Evolutionary conservation across 2,797 vertebrate species (phyloP).

Genomic region (Coregonus ussuriensis): DNA sequence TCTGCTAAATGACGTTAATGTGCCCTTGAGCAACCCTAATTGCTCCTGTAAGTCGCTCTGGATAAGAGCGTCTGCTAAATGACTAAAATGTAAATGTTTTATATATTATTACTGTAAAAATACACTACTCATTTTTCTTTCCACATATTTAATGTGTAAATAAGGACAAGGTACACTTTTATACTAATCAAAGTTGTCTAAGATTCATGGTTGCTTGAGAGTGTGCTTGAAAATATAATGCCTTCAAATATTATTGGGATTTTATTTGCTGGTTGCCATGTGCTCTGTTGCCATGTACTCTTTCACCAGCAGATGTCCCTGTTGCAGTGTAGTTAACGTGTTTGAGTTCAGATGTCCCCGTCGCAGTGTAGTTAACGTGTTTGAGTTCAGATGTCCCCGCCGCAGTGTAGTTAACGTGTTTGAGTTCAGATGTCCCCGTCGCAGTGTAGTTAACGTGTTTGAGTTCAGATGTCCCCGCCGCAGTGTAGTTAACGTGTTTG

Average conservation of each 20-base stretch:
- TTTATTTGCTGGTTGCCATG: constrained; percentile 4
- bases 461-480: constrained; percentile 64
- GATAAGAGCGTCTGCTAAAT: no score
- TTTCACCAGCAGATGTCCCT: constrained; percentile 70
- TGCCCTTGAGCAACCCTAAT: no score
- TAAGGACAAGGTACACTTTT: neutral
- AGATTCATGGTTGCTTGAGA: neutral
- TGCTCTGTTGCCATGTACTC: neutral
- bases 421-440: no score
- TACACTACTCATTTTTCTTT: neutral
- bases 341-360: neutral
- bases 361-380: no score
- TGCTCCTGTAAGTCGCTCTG: no score
- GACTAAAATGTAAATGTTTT: no score
- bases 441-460: no score
- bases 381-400: no score
- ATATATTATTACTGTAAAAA: neutral
- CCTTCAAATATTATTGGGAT: neutral
- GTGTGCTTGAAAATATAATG: neutral
- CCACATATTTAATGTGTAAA: neutral
- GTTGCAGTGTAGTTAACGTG: constrained; percentile 50
- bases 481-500: constrained; percentile 36
- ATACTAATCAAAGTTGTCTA: neutral
- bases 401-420: no score
- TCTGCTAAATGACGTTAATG: no score